Base-by-base conservation (phyloP, 2,113 vertebrate species). In the Brevimyrus niger region DNA sequence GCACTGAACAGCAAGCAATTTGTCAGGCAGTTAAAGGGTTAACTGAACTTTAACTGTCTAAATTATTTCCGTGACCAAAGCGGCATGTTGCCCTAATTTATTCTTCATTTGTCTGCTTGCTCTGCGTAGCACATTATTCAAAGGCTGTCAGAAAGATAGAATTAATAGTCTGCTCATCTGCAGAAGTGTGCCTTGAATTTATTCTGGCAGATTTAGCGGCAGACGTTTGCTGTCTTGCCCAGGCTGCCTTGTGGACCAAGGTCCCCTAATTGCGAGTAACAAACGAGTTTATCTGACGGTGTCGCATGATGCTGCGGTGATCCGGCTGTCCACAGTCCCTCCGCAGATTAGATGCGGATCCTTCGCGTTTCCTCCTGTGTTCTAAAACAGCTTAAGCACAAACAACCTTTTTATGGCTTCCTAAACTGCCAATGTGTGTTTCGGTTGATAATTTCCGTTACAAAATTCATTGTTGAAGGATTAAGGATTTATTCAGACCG, bases 221-320 rank as follows among this genome's bases (percentile, higher is more conserved):
- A n/a, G 51, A 65, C 23, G 13, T 31, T 88, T 48, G 35, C 87
- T 90, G 82, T 38, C 73, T 91, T 88, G 47, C 53, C 55, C 46
- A 46, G 73, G 13, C 23, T 82, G 48, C 88, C 31, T 80, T 38
- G 17, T 19, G 82, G 87, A 27, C 21, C 50, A 88, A 87, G 76
- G 88, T 89, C 38, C 35, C 13, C 23, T 91, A 89, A 89, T 89
- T 85, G 88, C 44, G 48, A 42, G 3, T 8, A 84, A 42, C 47
- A 55, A 88, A 48, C 73, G 31, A 44, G 76, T n/a, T 89, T 86
- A 89, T 48, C 44, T 88, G 86, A 88, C 17, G n/a, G 53, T 55
- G 51, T 84, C 11, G 11, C 38, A 11, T 50, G 46, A 47, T 17
- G 10, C 21, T 17, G 51, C 23, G 6, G 76, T 61, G 51, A 82